Evolutionary conservation across 2,888 invertebrate genomes (phyloP).

Genomic region (Drosophila fungiperda): DNA sequence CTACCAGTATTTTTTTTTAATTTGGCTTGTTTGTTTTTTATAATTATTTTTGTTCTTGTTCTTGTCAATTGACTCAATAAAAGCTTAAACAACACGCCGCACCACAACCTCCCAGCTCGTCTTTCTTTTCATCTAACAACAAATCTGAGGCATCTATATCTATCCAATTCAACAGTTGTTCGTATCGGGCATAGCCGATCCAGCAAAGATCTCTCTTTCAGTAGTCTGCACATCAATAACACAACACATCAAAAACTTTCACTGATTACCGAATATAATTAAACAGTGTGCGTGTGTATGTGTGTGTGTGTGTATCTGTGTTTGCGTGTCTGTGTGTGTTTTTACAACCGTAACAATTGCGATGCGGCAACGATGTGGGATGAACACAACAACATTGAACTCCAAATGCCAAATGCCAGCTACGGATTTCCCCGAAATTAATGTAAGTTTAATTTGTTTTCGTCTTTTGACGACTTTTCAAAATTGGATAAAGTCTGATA

Average conservation of each 20-base stretch:
- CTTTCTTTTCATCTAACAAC: conserved; percentile 11
- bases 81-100: conserved; percentile 57
- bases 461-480: not conserved
- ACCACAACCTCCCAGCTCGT: conserved; percentile 29
- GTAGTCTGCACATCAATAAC: conserved; percentile 25
- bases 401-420: not conserved
- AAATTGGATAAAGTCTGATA: not conserved
- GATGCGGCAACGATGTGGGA: conserved; percentile 5
- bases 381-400: not conserved
- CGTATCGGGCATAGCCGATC: conserved; percentile 28
- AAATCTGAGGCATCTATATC: not conserved
- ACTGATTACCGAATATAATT: conserved; percentile 17
- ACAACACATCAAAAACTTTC: conserved; percentile 36
- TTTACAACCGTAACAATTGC: not conserved
- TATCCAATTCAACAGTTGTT: not conserved
- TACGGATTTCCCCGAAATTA: not conserved
- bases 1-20: not conserved
- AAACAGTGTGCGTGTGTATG: not conserved
- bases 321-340: not conserved
- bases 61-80: conserved; percentile 46
- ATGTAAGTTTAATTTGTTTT: not conserved
- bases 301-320: not conserved
- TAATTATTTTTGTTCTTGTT: conserved; percentile 20
- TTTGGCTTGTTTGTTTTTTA: not conserved
- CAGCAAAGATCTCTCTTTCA: conserved; percentile 17